These are phyloP conservation scores for Drosophila hydei DNA, from an alignment of 1,140 invertebrate species.

Conservation along the genomic window DNA sequence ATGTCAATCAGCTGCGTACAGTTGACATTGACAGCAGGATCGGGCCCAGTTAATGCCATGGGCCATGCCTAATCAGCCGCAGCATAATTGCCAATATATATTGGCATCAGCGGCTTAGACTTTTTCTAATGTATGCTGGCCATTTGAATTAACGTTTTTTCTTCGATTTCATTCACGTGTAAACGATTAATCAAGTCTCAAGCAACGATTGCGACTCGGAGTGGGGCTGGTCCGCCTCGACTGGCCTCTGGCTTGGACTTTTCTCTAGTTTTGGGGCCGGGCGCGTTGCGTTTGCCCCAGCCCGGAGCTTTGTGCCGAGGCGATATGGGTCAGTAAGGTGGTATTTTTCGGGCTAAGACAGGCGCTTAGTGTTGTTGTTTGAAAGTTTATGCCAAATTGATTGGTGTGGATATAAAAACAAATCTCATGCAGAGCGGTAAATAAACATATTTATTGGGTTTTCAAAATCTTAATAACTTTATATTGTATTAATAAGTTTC, in stretches of 20 bases:
- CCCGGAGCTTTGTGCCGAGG: slow-evolving; percentile 51
- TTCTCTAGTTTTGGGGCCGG: slow-evolving; percentile 22
- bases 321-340: slow-evolving; percentile 78
- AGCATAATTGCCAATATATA: slow-evolving; percentile 75
- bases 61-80: slow-evolving; percentile 43
- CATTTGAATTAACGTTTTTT: slow-evolving; percentile 73
- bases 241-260: slow-evolving; percentile 36
- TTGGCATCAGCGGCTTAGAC: slow-evolving; percentile 49
- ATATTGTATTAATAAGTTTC: slow-evolving; percentile 1
- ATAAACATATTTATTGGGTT: slow-evolving; percentile 34
- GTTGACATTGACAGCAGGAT: slow-evolving; percentile 64
- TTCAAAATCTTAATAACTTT: slow-evolving; percentile 12
- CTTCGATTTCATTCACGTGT: slow-evolving; percentile 76
- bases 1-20: slow-evolving; percentile 64
- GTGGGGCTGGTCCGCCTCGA: slow-evolving; percentile 24
- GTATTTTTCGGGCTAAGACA: slow-evolving; percentile 51
- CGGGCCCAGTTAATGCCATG: slow-evolving; percentile 40
- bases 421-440: slow-evolving; percentile 68
- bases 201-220: slow-evolving; percentile 46
- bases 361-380: slow-evolving; percentile 45
- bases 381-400: slow-evolving; percentile 76
- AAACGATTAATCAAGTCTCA: slow-evolving; percentile 77
- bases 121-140: slow-evolving; percentile 53
- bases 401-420: slow-evolving; percentile 57
- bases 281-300: slow-evolving; percentile 35